Evolutionary conservation across 2,888 invertebrate genomes (phyloP).

Genomic region (Synanthedon tipuliformis): DNA sequence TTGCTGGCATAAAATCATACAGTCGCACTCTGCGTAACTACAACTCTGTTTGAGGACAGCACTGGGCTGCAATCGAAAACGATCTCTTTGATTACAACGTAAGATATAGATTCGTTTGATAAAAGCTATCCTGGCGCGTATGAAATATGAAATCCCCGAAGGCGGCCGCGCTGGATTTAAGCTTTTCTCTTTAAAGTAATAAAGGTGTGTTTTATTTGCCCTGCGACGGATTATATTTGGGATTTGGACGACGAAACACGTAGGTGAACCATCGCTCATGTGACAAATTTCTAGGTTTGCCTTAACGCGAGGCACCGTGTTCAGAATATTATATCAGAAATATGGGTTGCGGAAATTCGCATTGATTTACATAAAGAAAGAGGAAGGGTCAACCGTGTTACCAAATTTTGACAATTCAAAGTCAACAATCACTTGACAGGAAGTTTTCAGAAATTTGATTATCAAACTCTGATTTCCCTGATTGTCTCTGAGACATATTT

Average conservation of each 20-base stretch:
- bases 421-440: neutral
- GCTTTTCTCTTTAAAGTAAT: slow-evolving; percentile 66
- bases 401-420: neutral
- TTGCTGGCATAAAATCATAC: slow-evolving; percentile 66
- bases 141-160: slow-evolving; percentile 54
- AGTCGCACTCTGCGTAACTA: slow-evolving; percentile 53
- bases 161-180: slow-evolving; percentile 52
- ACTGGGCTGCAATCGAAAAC: slow-evolving; percentile 37
- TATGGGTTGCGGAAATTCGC: slow-evolving; percentile 40
- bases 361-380: slow-evolving; percentile 56
- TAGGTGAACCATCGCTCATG: slow-evolving; percentile 70
- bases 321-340: slow-evolving; percentile 62
- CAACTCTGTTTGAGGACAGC: slow-evolving; percentile 26
- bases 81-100: slow-evolving; percentile 51
- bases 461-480: too few relatives aligned
- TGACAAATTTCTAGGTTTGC: slow-evolving; percentile 71
- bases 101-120: slow-evolving; percentile 62
- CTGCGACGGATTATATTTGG: slow-evolving; percentile 61
- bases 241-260: slow-evolving; percentile 65
- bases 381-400: slow-evolving; percentile 1
- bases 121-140: slow-evolving; percentile 42
- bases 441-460: too few relatives aligned
- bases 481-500: too few relatives aligned
- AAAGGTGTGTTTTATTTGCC: slow-evolving; percentile 68
- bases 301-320: slow-evolving; percentile 65